A percentile compares a stretch with the other conserved stretches of the same genome.
Evolutionary conservation across 2,888 invertebrate species (phyloP).

Genomic region (Scaptomyza polygonia): DNA sequence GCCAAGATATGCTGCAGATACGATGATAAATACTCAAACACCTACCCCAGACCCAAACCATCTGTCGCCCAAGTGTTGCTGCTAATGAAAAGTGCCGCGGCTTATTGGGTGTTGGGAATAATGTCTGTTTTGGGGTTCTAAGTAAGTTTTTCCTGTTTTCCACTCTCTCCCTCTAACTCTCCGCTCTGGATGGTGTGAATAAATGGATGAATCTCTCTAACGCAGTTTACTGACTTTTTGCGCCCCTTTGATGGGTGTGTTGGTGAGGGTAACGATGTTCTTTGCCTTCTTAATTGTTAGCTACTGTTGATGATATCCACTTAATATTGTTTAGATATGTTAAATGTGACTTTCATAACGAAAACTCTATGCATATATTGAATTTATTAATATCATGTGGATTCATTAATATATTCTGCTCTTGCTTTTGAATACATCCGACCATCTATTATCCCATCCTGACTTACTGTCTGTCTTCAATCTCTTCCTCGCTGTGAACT

Average conservation of each 20-base stretch:
- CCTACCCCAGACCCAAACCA: neutral
- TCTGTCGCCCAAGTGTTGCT: constrained; percentile 62
- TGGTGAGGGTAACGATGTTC: constrained; percentile 20
- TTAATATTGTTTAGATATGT: constrained; percentile 18
- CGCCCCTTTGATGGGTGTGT: constrained; percentile 6
- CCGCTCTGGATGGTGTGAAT: constrained; percentile 49
- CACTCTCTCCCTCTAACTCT: neutral
- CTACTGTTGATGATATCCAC: constrained; percentile 35
- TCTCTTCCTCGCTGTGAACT: constrained; percentile 26
- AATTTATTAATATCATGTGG: too few relatives aligned
- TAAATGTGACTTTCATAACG: too few relatives aligned
- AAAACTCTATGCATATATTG: too few relatives aligned
- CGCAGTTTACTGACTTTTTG: constrained; percentile 34
- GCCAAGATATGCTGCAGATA: constrained; percentile 68
- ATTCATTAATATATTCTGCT: too few relatives aligned
- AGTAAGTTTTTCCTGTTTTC: constrained; percentile 19
- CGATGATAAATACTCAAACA: constrained; percentile 24
- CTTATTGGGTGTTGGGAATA: constrained; percentile 46
- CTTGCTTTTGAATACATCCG: neutral
- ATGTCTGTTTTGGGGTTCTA: constrained; percentile 32
- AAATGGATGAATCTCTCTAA: constrained; percentile 58
- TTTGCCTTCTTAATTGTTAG: constrained; percentile 46
- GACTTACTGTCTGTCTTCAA: neutral
- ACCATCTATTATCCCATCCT: constrained; percentile 10
- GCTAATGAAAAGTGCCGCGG: constrained; percentile 74